Conservation (phyloP, 2,113 vertebrate species). For the Oncorhynchus mykiss region DNA sequence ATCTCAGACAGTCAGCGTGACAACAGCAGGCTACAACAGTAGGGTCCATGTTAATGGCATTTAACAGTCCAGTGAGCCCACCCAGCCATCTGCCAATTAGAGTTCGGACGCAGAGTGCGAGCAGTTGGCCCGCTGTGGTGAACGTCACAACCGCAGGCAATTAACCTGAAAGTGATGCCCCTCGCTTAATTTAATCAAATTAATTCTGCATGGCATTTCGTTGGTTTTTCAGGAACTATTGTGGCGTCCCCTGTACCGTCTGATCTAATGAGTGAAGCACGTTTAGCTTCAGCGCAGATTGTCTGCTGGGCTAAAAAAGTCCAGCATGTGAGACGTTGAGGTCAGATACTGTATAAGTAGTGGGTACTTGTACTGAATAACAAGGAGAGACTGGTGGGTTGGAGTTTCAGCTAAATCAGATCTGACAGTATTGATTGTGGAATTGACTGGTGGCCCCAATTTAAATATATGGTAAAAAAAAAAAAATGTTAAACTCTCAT, state of each 20-base stretch:
- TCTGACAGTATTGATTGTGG: too few species aligned
- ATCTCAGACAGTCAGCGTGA: neutral
- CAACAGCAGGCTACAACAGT: neutral
- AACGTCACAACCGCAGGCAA: constrained; percentile 2
- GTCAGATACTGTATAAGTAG: neutral
- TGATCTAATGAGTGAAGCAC: constrained; percentile 12
- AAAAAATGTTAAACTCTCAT: neutral
- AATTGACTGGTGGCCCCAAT: neutral
- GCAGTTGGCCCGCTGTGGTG: neutral
- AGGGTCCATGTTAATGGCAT: neutral
- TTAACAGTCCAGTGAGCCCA: neutral
- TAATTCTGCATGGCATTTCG: constrained; percentile 5
- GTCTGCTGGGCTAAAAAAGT: neutral
- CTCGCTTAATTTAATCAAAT: constrained; percentile 17
- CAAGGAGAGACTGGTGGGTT: too few species aligned
- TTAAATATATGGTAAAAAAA: neutral
- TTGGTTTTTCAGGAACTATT: neutral
- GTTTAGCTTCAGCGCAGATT: neutral
- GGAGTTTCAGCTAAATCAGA: too few species aligned
- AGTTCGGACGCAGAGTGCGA: constrained; percentile 1
- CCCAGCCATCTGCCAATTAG: neutral
- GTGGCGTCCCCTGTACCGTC: neutral
- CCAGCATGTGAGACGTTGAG: neutral
- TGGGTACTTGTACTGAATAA: too few species aligned
- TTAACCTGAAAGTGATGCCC: constrained; percentile 24